Percentiles rank a stretch among this genome's conserved stretches.
Conservation (phyloP, 2,113 vertebrate species). For the Motacilla alba region DNA sequence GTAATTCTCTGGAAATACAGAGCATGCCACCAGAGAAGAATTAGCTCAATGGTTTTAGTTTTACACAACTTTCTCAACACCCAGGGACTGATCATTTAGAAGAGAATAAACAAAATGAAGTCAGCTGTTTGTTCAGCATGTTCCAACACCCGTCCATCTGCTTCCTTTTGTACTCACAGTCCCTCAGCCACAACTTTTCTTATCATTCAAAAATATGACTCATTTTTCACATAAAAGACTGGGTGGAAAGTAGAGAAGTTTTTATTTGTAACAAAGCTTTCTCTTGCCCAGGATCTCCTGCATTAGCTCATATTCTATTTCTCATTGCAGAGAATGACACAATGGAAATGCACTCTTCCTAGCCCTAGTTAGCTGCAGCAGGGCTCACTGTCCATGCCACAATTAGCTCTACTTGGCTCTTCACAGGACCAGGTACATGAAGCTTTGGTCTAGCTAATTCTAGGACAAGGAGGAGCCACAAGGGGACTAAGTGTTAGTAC, state of each 20-base stretch:
- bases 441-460: not conserved
- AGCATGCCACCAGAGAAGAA: not conserved
- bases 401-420: not conserved
- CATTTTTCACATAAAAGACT: constrained; percentile 42
- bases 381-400: not conserved
- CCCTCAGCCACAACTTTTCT: constrained; percentile 39
- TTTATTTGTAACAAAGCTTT: not conserved
- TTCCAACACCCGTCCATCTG: constrained; percentile 22
- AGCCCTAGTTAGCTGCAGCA: not conserved
- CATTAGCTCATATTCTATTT: not conserved
- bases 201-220: constrained; percentile 48
- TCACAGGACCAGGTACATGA: not conserved
- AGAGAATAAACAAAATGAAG: constrained; percentile 55
- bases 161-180: constrained; percentile 21
- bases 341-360: not conserved
- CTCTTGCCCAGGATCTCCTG: not conserved
- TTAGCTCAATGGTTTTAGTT: constrained; percentile 14
- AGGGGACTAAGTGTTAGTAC: not conserved
- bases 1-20: not conserved
- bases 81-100: not conserved
- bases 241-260: not conserved
- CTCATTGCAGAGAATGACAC: not conserved
- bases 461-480: not conserved
- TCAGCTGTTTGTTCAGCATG: constrained; percentile 54
- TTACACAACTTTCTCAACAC: not conserved